Base-by-base conservation (phyloP, 2,888 invertebrate genomes). In the Hemaris fuciformis region DNA sequence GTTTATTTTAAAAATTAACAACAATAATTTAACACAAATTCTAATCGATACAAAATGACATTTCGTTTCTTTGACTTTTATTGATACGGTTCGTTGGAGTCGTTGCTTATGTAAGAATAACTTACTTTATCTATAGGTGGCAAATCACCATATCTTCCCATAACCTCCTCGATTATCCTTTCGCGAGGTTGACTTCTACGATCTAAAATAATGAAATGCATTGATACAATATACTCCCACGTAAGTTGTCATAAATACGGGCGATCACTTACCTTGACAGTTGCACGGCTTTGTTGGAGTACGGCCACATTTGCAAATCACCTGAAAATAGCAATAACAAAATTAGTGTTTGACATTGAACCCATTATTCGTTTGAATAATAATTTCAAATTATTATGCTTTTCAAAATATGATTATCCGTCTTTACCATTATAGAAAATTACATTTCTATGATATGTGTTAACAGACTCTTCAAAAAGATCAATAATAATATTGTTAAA, bases 131-230 rank as follows among this genome's bases (percentile, higher is more conserved):
- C 80, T 43, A 85, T 81, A 48, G 81, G 76, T 27, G 71, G 65
- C 59, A 83, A 74, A 59, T 82, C 85, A 64, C 66, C 66, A 65
- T 81, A 84, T 73, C 74, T 79, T 77, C 88, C 88, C 79, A 87
- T 80, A 7, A 89, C 85, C 77, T 87, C 88, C 65, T 84, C 81
- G 57, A 89, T 86, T 65, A 87, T 81, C 72, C 68, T 72, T 67
- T 85, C 76, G 64, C 84, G 82, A 64, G 80, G 81, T 64, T 70
- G 73, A 67, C 68, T 73, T 74, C 75, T 80, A 75, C 68, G 59
- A 85, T 83, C 88, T 88, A 89, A 78, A 88, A 89, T 45, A n/a
- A 34, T n/a, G 57, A 46, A 61, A 57, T 18, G 25, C 61, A 15
- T 45, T 31, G 34, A 57, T 31, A 76, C 65, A 64, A 73, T 66